phyloP scores from a whole-genome alignment of 2,888 invertebrate species.

The Allolobophora icterica region DNA sequence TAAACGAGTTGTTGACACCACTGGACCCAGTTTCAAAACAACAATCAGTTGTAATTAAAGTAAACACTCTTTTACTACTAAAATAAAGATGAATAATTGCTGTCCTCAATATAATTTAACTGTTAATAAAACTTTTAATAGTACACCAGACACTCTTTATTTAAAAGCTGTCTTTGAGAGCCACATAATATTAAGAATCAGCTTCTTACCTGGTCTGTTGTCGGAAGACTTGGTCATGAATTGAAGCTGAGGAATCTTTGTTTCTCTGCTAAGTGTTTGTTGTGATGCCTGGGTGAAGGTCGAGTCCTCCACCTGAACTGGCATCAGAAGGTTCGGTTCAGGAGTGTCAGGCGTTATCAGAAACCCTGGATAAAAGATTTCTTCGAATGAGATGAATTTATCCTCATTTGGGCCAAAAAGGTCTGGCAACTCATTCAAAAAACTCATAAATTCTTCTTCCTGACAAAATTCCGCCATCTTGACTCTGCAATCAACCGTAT shows the following conservation, averaged over 20 bases:
- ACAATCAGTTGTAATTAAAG: not conserved
- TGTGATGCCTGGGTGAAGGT: not conserved
- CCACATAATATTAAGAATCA: too few relatives aligned
- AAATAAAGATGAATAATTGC: not conserved
- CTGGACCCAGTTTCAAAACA: not conserved
- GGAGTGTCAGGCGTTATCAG: not conserved
- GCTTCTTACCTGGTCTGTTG: not conserved
- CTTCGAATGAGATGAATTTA: not conserved
- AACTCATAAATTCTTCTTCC: not conserved
- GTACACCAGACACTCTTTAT: too few relatives aligned
- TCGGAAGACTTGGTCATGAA: not conserved
- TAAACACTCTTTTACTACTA: not conserved
- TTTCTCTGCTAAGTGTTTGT: not conserved
- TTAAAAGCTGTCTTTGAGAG: too few relatives aligned
- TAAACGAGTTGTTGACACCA: too few relatives aligned
- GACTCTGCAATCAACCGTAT: not conserved
- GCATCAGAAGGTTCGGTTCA: not conserved
- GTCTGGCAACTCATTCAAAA: not conserved
- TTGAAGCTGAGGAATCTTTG: not conserved
- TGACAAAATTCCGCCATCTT: slow-evolving; percentile 10
- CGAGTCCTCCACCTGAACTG: not conserved
- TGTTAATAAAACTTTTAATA: too few relatives aligned
- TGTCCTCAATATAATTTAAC: too few relatives aligned
- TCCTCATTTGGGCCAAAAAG: not conserved
- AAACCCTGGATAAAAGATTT: not conserved